Evolutionary conservation across 2,888 invertebrate species (phyloP).

Genomic region (Barypeithes pellucidus): DNA sequence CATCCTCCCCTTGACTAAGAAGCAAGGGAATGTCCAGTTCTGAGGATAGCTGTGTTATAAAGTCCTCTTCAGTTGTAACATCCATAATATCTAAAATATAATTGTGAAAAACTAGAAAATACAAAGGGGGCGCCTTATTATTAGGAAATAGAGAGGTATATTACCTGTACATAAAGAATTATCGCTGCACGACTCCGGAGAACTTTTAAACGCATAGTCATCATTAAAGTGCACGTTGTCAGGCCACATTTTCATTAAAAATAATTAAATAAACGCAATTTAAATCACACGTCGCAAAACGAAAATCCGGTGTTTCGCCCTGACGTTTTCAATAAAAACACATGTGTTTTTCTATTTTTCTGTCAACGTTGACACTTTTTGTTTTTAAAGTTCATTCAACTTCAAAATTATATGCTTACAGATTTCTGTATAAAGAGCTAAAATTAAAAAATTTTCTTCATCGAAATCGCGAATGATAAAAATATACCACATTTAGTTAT

Average conservation of each 20-base stretch:
- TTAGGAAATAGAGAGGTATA: neutral
- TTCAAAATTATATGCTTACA: slow-evolving; percentile 6
- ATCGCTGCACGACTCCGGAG: slow-evolving; percentile 66
- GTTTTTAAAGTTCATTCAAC: slow-evolving; percentile 11
- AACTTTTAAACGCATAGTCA: slow-evolving; percentile 65
- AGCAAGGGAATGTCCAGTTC: slow-evolving; percentile 68
- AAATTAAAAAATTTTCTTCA: neutral
- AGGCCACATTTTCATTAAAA: slow-evolving; percentile 51
- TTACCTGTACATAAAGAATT: slow-evolving; percentile 65
- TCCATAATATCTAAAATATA: slow-evolving; percentile 63
- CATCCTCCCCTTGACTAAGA: slow-evolving; percentile 66
- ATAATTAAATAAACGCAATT: neutral
- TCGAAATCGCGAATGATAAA: neutral
- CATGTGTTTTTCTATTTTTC: slow-evolving; percentile 7
- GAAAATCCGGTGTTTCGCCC: slow-evolving; percentile 19
- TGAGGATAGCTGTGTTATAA: slow-evolving; percentile 66
- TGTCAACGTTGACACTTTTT: slow-evolving; percentile 35
- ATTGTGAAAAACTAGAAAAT: neutral
- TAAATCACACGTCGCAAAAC: neutral
- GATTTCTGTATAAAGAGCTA: neutral
- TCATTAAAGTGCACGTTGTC: slow-evolving; percentile 49
- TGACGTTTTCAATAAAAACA: neutral
- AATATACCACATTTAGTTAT: too few relatives aligned
- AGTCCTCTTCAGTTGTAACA: slow-evolving; percentile 66
- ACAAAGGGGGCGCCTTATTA: neutral